Evolutionary conservation across 2,113 vertebrate genomes (phyloP).

Genomic region (Callipepla californica): DNA sequence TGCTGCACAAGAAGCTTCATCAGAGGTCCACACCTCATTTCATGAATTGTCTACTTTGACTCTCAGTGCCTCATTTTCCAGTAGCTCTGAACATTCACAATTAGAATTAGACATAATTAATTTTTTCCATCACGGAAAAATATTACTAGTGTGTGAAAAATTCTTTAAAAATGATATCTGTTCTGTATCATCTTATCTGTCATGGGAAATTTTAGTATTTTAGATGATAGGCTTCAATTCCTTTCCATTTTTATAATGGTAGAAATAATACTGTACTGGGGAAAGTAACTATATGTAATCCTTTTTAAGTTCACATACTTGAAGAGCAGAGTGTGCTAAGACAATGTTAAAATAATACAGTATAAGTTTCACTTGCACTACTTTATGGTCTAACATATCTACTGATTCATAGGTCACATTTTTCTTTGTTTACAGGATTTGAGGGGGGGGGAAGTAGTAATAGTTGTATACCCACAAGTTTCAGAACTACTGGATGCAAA

Average conservation of each 20-base stretch:
- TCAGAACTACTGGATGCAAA: not conserved
- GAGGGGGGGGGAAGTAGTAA: accelerated
- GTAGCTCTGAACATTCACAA: not conserved
- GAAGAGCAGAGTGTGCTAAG: not conserved
- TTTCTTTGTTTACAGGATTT: not conserved
- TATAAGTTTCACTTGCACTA: not conserved
- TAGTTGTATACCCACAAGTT: not conserved
- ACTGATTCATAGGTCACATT: not conserved
- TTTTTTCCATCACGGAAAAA: not conserved
- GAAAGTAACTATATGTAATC: not conserved
- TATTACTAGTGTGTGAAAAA: not conserved
- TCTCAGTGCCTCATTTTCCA: not conserved
- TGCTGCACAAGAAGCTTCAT: not conserved
- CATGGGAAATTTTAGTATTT: not conserved
- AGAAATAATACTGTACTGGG: not conserved
- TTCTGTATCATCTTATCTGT: not conserved
- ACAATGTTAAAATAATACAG: not conserved
- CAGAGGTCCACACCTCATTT: not conserved
- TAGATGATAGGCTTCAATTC: accelerated
- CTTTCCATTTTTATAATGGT: not conserved
- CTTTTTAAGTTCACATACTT: not conserved
- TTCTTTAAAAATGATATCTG: not conserved
- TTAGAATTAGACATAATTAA: not conserved
- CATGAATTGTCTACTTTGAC: not conserved
- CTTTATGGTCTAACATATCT: not conserved